A percentile compares a stretch with the other conserved stretches of the same genome.
Conservation (phyloP, 1,140 invertebrate genomes). For the Galendromus occidentalis region DNA sequence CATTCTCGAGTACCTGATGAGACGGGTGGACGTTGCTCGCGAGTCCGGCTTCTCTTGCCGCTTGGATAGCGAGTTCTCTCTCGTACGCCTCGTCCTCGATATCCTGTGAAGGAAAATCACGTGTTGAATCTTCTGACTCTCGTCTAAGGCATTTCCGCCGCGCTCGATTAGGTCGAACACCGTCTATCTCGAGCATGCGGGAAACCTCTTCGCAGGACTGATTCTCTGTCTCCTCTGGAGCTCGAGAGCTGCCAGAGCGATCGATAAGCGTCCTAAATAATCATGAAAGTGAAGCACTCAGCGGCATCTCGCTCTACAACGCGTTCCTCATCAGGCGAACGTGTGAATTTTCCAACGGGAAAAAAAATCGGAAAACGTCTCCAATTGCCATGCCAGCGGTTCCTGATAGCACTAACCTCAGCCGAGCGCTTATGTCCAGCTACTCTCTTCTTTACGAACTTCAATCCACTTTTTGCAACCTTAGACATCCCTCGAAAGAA, state of each 20-base stretch:
- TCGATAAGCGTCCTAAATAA: background rate
- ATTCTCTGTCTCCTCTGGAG: background rate
- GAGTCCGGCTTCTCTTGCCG: background rate
- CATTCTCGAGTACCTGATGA: background rate
- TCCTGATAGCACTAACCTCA: background rate
- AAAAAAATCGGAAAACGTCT: background rate
- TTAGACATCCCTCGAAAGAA: background rate
- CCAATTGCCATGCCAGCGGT: background rate
- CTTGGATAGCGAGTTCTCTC: background rate
- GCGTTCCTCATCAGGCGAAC: background rate
- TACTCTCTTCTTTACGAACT: constrained; percentile 5
- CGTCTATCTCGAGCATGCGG: background rate
- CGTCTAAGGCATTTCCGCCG: background rate
- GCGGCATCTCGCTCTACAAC: background rate
- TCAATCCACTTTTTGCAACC: background rate
- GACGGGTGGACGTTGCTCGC: constrained; percentile 3
- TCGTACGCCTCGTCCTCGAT: constrained; percentile 8
- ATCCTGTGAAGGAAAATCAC: background rate
- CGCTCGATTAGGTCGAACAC: background rate
- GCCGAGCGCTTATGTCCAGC: constrained; percentile 9
- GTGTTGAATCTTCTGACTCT: no score
- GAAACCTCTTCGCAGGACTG: background rate
- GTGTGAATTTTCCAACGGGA: background rate
- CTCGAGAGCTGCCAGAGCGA: background rate
- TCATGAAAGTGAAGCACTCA: no score